Evolutionary conservation across 2,113 vertebrate genomes (phyloP).

Genomic region (Anarrhichthys ocellatus): DNA sequence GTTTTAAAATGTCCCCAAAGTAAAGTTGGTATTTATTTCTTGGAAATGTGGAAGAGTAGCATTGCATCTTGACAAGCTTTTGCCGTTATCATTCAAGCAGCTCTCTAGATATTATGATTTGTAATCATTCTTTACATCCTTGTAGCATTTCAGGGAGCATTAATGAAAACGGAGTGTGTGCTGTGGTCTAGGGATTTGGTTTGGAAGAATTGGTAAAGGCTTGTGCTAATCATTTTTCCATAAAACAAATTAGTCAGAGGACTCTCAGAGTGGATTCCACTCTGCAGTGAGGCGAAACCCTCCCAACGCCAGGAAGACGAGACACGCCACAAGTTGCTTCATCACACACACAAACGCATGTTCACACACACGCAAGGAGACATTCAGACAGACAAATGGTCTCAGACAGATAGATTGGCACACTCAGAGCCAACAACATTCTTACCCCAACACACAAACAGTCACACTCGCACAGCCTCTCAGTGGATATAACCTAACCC

Average conservation of each 20-base stretch:
- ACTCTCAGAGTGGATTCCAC: slow-evolving; percentile 55
- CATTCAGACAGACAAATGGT: slow-evolving; percentile 62
- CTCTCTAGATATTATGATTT: neutral
- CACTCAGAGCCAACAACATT: slow-evolving; percentile 62
- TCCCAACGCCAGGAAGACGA: slow-evolving; percentile 44
- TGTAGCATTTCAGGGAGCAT: slow-evolving; percentile 11
- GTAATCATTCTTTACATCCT: neutral
- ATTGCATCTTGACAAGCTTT: neutral
- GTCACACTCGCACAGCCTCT: slow-evolving; percentile 54
- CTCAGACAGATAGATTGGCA: slow-evolving; percentile 67
- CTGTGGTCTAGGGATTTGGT: slow-evolving; percentile 30
- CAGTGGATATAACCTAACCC: slow-evolving; percentile 63
- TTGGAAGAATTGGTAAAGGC: slow-evolving; percentile 32
- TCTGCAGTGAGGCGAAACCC: slow-evolving; percentile 30
- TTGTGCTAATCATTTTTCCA: slow-evolving; percentile 53
- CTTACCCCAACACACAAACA: slow-evolving; percentile 49
- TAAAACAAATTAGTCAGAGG: slow-evolving; percentile 58
- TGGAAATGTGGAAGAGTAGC: neutral
- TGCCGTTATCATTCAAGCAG: neutral
- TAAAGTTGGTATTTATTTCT: slow-evolving; percentile 1
- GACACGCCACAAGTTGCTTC: slow-evolving; percentile 54
- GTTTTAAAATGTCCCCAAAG: neutral
- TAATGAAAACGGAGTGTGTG: neutral
- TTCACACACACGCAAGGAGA: slow-evolving; percentile 20
- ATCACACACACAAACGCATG: slow-evolving; percentile 23